Conservation (phyloP, 2,113 vertebrate genomes). For the Microtus pennsylvanicus region DNA sequence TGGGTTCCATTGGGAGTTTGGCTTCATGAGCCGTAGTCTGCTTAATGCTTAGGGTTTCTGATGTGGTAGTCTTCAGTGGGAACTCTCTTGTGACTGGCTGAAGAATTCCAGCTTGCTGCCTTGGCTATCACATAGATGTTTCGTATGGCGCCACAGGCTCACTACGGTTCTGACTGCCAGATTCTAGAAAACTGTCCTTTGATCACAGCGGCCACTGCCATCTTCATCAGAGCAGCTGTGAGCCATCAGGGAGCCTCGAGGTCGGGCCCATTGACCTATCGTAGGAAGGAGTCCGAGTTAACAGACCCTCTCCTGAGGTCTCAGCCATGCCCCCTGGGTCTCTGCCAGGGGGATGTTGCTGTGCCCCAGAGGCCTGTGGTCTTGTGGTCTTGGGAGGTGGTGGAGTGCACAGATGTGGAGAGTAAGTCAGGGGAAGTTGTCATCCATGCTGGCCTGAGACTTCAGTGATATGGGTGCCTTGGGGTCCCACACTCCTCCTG, state of each 20-base stretch:
- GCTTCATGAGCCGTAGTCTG: not conserved
- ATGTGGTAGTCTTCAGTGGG: not conserved
- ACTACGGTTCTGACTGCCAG: fast-evolving
- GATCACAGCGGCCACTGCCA: not conserved
- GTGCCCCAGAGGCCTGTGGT: not conserved
- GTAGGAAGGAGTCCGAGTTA: not conserved
- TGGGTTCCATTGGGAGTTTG: not conserved
- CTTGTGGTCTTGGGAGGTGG: not conserved
- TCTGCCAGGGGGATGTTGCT: not conserved
- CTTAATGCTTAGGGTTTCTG: not conserved
- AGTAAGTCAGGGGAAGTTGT: not conserved
- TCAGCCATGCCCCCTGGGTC: not conserved
- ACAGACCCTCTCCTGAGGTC: not conserved
- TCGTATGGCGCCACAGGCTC: not conserved
- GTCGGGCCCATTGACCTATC: not conserved
- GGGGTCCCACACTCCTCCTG: not conserved
- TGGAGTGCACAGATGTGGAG: not conserved
- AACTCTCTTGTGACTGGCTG: not conserved
- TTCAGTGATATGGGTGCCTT: not conserved
- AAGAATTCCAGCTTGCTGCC: not conserved
- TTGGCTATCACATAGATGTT: fast-evolving
- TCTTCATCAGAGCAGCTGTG: not conserved
- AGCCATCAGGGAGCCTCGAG: not conserved
- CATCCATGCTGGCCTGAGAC: not conserved
- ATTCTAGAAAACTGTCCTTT: not conserved